Percentiles rank a stretch among this genome's conserved stretches.
These are phyloP conservation scores for Lophius piscatorius DNA, from an alignment of 2,113 vertebrate species.

Conservation along the genomic window DNA sequence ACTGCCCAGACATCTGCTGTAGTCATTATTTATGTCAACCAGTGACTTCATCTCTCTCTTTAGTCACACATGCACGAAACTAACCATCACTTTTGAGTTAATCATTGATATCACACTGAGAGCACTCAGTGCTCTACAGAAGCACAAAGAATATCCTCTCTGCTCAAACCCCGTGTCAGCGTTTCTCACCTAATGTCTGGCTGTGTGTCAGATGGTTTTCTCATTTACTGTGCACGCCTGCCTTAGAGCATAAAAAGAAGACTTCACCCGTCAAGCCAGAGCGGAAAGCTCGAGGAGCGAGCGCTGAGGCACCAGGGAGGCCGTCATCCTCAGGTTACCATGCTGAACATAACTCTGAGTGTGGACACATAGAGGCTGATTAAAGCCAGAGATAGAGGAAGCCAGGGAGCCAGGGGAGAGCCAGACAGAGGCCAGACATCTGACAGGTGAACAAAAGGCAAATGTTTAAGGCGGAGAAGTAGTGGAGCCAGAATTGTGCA, in stretches of 20 bases:
- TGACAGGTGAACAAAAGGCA: constrained; percentile 3
- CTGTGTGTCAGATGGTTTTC: constrained; percentile 68
- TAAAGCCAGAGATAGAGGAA: constrained; percentile 58
- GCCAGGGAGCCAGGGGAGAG: neutral
- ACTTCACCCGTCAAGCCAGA: constrained; percentile 51
- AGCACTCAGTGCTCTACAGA: neutral
- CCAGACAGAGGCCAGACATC: neutral
- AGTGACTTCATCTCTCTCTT: neutral
- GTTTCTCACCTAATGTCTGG: constrained; percentile 33
- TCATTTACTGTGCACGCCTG: constrained; percentile 63
- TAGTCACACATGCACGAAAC: neutral
- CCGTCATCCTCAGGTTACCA: constrained; percentile 64
- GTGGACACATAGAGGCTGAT: constrained; percentile 46
- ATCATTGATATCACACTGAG: neutral
- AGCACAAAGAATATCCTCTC: neutral
- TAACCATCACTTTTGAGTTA: neutral
- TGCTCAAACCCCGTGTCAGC: constrained; percentile 17
- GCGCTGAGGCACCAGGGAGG: constrained; percentile 39
- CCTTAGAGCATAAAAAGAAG: constrained; percentile 45
- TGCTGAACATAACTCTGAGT: constrained; percentile 55
- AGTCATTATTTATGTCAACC: too few species aligned
- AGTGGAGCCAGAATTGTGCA: neutral
- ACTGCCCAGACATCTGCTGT: too few species aligned
- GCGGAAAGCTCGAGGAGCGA: constrained; percentile 59
- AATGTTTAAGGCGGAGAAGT: constrained; percentile 5